Conservation (phyloP, 1,140 invertebrate genomes). For the Stenopsyche tienmushanensis region DNA sequence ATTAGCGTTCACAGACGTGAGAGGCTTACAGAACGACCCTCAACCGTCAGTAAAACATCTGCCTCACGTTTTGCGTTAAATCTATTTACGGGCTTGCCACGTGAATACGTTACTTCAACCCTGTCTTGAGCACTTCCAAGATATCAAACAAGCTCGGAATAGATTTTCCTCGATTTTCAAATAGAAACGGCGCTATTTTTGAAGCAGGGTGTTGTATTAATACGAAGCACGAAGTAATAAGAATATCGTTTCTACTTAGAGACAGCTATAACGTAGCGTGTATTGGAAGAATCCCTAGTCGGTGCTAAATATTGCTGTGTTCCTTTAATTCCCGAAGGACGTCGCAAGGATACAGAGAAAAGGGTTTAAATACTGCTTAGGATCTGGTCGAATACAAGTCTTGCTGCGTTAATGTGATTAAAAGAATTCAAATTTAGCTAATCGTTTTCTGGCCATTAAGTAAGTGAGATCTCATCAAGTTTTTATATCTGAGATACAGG, state of each 20-base stretch:
- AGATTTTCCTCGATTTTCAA: no score
- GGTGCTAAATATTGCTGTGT: slow-evolving; percentile 41
- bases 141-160: no score
- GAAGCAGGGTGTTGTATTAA: no score
- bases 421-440: no score
- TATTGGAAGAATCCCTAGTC: slow-evolving; percentile 24
- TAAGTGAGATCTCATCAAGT: no score
- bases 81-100: slow-evolving; percentile 5
- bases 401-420: no score
- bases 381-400: no score
- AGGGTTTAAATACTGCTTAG: slow-evolving; percentile 31
- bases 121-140: not conserved
- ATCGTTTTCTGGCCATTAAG: no score
- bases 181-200: no score
- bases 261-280: slow-evolving; percentile 19
- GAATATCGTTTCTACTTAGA: slow-evolving; percentile 38
- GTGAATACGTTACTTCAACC: not conserved
- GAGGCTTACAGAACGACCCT: slow-evolving; percentile 12
- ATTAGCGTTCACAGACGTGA: slow-evolving; percentile 32
- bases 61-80: not conserved
- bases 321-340: slow-evolving; percentile 33
- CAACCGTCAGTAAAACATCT: slow-evolving; percentile 2
- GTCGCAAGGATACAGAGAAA: slow-evolving; percentile 15
- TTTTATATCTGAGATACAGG: no score
- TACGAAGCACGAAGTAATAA: slow-evolving; percentile 33